Evolutionary conservation across 2,888 invertebrate genomes (phyloP).

Genomic region (Mythimna loreyi): DNA sequence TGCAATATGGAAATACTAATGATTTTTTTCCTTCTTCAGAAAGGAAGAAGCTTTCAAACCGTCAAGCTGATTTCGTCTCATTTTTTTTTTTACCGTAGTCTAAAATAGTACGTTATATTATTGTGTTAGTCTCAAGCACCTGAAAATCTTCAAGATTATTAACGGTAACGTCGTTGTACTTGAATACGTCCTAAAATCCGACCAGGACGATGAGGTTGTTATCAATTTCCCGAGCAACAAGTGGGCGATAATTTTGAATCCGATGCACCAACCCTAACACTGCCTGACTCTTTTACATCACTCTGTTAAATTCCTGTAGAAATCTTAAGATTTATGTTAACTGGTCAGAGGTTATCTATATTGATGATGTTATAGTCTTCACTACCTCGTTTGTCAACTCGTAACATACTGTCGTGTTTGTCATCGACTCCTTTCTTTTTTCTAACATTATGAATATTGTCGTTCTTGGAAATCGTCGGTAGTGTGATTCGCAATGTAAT

Average conservation of each 20-base stretch:
- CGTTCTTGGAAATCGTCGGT: constrained; percentile 75
- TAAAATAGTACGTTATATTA: background rate
- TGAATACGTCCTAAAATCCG: constrained; percentile 83
- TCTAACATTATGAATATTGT: constrained; percentile 70
- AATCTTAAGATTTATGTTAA: constrained; percentile 67
- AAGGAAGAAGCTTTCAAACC: background rate
- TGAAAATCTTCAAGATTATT: constrained; percentile 56
- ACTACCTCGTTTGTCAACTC: constrained; percentile 67
- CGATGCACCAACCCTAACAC: constrained; percentile 79
- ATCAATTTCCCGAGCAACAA: constrained; percentile 90
- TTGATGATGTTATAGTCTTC: constrained; percentile 65
- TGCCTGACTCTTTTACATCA: constrained; percentile 74
- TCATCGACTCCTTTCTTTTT: constrained; percentile 69
- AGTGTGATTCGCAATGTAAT: constrained; percentile 81
- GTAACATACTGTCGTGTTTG: constrained; percentile 69
- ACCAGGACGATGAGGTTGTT: constrained; percentile 83
- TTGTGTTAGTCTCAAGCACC: background rate
- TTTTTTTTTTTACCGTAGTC: background rate
- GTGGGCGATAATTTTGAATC: constrained; percentile 89
- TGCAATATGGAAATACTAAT: background rate
- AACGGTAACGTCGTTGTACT: constrained; percentile 77
- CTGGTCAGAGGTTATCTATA: constrained; percentile 70
- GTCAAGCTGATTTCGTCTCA: background rate
- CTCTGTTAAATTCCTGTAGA: constrained; percentile 66
- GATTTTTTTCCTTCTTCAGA: background rate